Conservation (phyloP, 2,888 invertebrate genomes). For the Plebejus melissa region DNA sequence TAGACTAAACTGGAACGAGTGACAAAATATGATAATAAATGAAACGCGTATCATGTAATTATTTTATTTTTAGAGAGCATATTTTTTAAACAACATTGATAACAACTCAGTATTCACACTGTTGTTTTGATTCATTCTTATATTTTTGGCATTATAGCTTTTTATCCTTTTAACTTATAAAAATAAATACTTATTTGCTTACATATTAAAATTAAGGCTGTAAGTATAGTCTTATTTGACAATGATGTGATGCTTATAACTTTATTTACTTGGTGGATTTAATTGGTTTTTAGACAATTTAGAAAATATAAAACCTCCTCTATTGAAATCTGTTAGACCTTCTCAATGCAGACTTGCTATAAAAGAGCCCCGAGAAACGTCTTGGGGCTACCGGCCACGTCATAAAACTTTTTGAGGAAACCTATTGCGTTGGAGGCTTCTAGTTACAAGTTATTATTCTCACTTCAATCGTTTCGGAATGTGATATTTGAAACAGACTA, state of each 20-base stretch:
- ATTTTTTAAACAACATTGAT: not conserved
- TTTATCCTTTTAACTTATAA: not conserved
- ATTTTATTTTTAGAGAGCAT: conserved; percentile 10
- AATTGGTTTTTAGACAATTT: too few species aligned
- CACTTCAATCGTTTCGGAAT: not conserved
- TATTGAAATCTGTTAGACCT: too few species aligned
- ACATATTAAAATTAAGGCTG: not conserved
- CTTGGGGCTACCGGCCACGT: too few species aligned
- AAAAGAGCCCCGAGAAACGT: too few species aligned
- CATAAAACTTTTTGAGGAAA: not conserved
- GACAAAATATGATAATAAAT: not conserved
- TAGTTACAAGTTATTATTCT: not conserved
- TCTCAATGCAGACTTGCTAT: too few species aligned
- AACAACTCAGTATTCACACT: not conserved
- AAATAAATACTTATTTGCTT: conserved; percentile 2
- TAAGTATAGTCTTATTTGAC: not conserved
- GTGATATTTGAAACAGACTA: conserved; percentile 9
- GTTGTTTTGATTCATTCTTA: not conserved
- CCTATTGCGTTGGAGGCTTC: not conserved
- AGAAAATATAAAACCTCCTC: too few species aligned
- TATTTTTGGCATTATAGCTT: conserved; percentile 19
- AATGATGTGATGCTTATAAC: not conserved
- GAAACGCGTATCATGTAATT: not conserved
- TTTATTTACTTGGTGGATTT: not conserved
- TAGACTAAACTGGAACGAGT: not conserved